phyloP scores from a whole-genome alignment of 2,113 vertebrate species.

The Microtus pennsylvanicus region DNA sequence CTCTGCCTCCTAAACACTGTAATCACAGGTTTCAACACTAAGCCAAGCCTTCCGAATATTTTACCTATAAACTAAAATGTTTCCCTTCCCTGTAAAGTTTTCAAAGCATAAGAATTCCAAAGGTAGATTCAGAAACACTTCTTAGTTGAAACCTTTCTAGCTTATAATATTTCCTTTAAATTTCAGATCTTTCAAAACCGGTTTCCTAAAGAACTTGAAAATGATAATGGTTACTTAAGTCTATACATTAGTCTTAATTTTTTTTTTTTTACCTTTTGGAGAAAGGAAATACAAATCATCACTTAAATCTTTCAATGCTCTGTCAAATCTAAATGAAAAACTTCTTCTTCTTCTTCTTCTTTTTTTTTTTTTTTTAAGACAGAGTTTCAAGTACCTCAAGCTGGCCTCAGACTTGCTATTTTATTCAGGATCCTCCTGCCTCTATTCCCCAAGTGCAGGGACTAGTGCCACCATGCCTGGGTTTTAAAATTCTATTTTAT shows the following conservation, averaged over 20 bases:
- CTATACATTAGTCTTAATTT: neutral
- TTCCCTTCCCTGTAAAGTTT: conserved; percentile 6
- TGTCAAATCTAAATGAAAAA: conserved; percentile 1
- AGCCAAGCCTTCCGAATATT: neutral
- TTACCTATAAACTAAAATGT: conserved; percentile 40
- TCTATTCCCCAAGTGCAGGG: neutral
- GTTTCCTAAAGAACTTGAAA: conserved; percentile 54
- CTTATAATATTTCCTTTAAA: conserved; percentile 44
- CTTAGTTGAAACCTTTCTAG: conserved; percentile 12
- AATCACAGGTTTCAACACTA: neutral
- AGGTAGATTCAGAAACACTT: conserved; percentile 30
- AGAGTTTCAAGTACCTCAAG: too few species aligned
- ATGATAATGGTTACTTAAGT: conserved; percentile 35
- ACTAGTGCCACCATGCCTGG: too few species aligned
- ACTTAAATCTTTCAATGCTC: neutral
- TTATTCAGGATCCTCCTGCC: neutral
- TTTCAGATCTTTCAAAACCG: conserved; percentile 56
- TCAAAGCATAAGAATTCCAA: conserved; percentile 51
- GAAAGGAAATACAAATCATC: conserved; percentile 30
- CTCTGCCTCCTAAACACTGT: neutral
- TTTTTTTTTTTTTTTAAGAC: neutral
- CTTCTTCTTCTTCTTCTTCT: too few species aligned
- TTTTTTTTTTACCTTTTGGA: neutral
- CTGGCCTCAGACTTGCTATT: neutral
- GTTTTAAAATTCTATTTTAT: neutral